A percentile compares a stretch with the other conserved stretches of the same genome.
These are phyloP conservation scores for Helarctos malayanus DNA, from an alignment of 2,797 vertebrate species.

Conservation along the genomic window DNA sequence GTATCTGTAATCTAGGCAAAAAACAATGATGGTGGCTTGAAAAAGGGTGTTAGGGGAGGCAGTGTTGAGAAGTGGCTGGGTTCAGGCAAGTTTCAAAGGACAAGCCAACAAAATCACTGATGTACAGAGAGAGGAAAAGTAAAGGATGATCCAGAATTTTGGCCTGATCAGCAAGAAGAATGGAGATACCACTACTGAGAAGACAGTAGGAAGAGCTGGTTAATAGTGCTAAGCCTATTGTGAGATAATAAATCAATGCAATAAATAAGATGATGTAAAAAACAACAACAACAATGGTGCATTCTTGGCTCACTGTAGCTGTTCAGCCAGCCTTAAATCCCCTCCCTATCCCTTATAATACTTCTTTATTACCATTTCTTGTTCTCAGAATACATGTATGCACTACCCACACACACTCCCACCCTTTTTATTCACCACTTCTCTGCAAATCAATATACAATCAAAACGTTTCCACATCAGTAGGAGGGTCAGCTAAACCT, in stretches of 20 bases:
- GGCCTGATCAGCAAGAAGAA: not conserved
- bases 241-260: not conserved
- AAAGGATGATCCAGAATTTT: not conserved
- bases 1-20: not conserved
- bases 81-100: not conserved
- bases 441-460: not conserved
- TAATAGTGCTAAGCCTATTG: not conserved
- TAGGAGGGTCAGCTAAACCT: not conserved
- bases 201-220: no score
- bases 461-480: not conserved
- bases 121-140: not conserved
- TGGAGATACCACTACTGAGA: not conserved
- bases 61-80: not conserved
- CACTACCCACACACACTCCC: not conserved
- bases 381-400: not conserved
- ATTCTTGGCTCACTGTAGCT: not conserved
- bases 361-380: not conserved
- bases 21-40: not conserved
- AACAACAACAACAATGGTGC: not conserved
- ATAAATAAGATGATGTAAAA: not conserved
- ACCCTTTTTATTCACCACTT: not conserved
- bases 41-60: not conserved
- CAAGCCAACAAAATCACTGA: not conserved
- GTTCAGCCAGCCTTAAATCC: not conserved
- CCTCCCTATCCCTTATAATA: not conserved